Evolutionary conservation across 2,888 invertebrate genomes (phyloP).

Genomic region (Alloplasta piceator): DNA sequence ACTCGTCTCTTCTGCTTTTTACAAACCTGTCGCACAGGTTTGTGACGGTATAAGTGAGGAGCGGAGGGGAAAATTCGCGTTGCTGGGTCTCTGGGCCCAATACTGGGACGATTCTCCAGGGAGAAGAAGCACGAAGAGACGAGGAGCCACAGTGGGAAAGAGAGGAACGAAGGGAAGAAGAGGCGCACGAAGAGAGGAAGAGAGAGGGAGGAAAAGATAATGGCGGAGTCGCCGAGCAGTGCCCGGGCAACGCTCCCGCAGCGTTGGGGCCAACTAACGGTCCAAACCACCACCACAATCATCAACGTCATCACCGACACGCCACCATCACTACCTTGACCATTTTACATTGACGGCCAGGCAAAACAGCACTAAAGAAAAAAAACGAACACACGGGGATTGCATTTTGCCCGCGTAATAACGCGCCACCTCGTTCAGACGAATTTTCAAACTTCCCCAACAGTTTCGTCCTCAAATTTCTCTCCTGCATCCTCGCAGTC

Average conservation of each 20-base stretch:
- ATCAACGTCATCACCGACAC: constrained; percentile 59
- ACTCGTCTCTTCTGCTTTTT: constrained; percentile 35
- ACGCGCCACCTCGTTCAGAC: constrained; percentile 34
- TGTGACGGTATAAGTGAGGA: constrained; percentile 34
- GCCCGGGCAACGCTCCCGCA: constrained; percentile 82
- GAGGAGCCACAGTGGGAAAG: constrained; percentile 39
- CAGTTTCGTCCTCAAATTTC: constrained; percentile 14
- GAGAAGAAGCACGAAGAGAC: constrained; percentile 34
- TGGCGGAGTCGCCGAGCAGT: constrained; percentile 71
- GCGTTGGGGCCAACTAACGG: constrained; percentile 82
- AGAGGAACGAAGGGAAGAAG: constrained; percentile 38
- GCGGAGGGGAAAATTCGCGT: constrained; percentile 50
- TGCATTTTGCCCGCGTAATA: constrained; percentile 46
- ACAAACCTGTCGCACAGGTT: constrained; percentile 56
- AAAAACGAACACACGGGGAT: constrained; percentile 41
- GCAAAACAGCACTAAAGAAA: constrained; percentile 29
- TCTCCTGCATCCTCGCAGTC: constrained; percentile 2
- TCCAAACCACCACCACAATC: constrained; percentile 78
- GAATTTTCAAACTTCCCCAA: constrained; percentile 27
- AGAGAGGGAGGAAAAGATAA: constrained; percentile 68
- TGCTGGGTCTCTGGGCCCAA: constrained; percentile 58
- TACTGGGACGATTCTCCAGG: constrained; percentile 44
- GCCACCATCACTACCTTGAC: constrained; percentile 47
- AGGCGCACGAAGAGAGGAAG: constrained; percentile 64
- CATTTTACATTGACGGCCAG: constrained; percentile 43